Conservation (phyloP, 2,888 invertebrate species). For the Auanema sp. region DNA sequence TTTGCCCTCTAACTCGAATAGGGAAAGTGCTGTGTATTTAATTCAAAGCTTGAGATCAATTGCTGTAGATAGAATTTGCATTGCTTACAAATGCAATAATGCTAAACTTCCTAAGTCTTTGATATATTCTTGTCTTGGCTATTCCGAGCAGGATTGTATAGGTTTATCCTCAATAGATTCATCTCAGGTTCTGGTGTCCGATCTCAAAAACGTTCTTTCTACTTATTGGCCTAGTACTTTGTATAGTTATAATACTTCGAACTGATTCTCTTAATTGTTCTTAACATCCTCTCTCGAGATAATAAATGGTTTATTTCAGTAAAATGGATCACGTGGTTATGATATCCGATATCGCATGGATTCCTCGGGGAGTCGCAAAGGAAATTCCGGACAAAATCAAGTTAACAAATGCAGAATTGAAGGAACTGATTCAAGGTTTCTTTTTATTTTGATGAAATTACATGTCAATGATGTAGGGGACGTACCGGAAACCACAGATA, state of each 20-base stretch:
- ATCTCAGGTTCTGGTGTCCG: background rate
- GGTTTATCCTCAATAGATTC: constrained; percentile 7
- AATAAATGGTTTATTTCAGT: constrained; percentile 14
- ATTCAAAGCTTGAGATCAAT: constrained; percentile 20
- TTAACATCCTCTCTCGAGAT: background rate
- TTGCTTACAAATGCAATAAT: constrained; percentile 20
- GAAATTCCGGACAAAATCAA: constrained; percentile 54
- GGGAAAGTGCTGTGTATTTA: constrained; percentile 17
- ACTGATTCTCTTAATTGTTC: constrained; percentile 6
- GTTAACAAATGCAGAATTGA: constrained; percentile 43
- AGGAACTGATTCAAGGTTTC: constrained; percentile 54
- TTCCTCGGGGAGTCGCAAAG: constrained; percentile 54
- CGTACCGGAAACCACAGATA: constrained; percentile 25
- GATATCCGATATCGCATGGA: constrained; percentile 53
- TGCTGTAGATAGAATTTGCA: constrained; percentile 22
- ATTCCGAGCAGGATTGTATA: background rate
- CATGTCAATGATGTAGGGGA: constrained; percentile 9
- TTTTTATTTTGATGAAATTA: too few relatives aligned
- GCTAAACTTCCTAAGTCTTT: constrained; percentile 6
- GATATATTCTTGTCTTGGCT: background rate
- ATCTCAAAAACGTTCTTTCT: background rate
- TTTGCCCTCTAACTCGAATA: background rate
- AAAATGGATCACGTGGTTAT: constrained; percentile 41
- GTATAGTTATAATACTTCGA: constrained; percentile 5
- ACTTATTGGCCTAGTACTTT: background rate